Evolutionary conservation across 2,888 invertebrate genomes (phyloP), one percentile per base, ranked within the genome.

Genomic region (Tuta absoluta): DNA sequence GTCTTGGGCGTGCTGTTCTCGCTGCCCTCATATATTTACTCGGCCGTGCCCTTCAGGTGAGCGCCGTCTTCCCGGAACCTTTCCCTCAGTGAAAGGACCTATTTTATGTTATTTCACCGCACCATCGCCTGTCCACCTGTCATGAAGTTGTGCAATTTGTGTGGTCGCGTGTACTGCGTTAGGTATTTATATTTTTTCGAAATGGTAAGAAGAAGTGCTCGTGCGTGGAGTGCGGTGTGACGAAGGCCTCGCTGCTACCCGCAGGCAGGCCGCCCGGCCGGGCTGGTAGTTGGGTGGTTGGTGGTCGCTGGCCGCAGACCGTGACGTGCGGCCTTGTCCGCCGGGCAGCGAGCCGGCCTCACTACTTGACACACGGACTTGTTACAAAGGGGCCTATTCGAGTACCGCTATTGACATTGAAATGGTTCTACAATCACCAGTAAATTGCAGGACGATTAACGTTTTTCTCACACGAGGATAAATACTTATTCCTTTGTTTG

Each of bases 31-130:
- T 89, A 89, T 75, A 75, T 90, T 68, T 89, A 89, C 80, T 84
- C 90, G 72, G 86, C 86, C 66, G 86, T 87, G 66, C 87, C 89
- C 72, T 89, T 88, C 87, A 89, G 89, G 89, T 90, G 85, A 88
- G 86, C 78, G 21, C 37, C 41, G n/a, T 1, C 23, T 14, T 41
- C 45, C 38, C 37, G 33, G 48, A 10, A 17, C 21, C 49, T 49
- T n/a, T 49, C 4, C 49, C 21, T 17, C 48, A 17, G 21, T 49
- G 49, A 21, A 49, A 14, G 41, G 14, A 41, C 14, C 49, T 56
- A 24, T 12, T 56, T 28, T 28, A 24, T 56, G 28, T 56, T 33
- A 11, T 56, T 24, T 56, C 33, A 56, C 33, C 56, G 23, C 14
- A 38, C 23, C 24, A 53, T 33, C 23, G 53, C 45, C 17, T 57